phyloP scores from a whole-genome alignment of 1,140 invertebrate genomes.

The Tribolium castaneum region DNA sequence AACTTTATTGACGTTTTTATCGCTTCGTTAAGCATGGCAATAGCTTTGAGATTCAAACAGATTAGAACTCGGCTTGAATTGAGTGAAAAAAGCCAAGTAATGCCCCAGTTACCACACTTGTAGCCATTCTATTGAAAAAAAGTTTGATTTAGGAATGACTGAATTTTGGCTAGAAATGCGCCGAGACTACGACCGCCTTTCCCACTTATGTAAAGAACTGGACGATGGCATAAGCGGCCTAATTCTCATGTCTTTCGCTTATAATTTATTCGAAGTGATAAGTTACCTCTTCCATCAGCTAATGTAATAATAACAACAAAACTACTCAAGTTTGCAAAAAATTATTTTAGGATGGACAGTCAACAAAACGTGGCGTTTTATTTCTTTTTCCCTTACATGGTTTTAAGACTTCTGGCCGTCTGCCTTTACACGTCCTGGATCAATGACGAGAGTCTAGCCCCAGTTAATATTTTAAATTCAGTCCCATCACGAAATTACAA shows the following conservation, averaged over 20 bases:
- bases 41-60: slow-evolving; percentile 45
- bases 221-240: slow-evolving; percentile 37
- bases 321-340: background rate
- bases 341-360: slow-evolving; percentile 19
- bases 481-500: slow-evolving; percentile 37
- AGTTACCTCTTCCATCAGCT: slow-evolving; percentile 41
- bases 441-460: slow-evolving; percentile 65
- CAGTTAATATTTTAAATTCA: slow-evolving; percentile 27
- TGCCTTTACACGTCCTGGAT: slow-evolving; percentile 69
- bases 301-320: slow-evolving; percentile 19
- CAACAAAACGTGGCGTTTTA: slow-evolving; percentile 66
- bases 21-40: slow-evolving; percentile 23
- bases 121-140: too few relatives aligned
- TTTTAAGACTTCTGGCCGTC: slow-evolving; percentile 68
- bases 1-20: slow-evolving; percentile 44
- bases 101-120: background rate
- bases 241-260: slow-evolving; percentile 33
- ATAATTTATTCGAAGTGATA: slow-evolving; percentile 43
- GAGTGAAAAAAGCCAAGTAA: slow-evolving; percentile 37
- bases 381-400: slow-evolving; percentile 69
- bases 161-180: slow-evolving; percentile 39
- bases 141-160: background rate
- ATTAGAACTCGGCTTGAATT: slow-evolving; percentile 8
- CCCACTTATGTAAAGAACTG: slow-evolving; percentile 26
- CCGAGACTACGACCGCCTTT: slow-evolving; percentile 44